Evolutionary conservation across 2,113 vertebrate genomes (phyloP), one percentile per base, ranked within the genome.

Genomic region (Picathartes gymnocephalus): DNA sequence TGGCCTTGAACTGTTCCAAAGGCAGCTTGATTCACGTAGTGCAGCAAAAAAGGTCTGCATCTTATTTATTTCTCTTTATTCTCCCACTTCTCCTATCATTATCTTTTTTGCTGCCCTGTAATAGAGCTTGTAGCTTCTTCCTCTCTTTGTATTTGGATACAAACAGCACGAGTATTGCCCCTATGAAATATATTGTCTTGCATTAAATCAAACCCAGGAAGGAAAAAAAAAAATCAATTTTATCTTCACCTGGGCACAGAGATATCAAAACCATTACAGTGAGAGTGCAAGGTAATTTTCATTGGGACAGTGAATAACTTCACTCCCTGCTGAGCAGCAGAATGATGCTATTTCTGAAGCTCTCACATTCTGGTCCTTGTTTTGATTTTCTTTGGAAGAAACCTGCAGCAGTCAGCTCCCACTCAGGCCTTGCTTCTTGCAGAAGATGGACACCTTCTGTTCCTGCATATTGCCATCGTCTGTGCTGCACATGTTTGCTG

Each of bases 381-480:
- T 87, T 86, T 62, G 42, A 71, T 88, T 88, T 84, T 30, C 65
- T 86, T 70, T 71, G 87, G 82, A 86, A 73, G 60, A 77, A 89
- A 64, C 5, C 57, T 61, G 40, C 51, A 74, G 25, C 60, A 92
- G 60, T 31, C 64, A 72, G 57, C 17, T 91, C 72, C 45, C 47
- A 57, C 62, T 78, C 86, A 79, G 53, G 50, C 44, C 68, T 31
- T 48, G 61, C 65, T 48, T 66, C 61, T 78, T 48, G 66, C 61
- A 53, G 83, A 81, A 87, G 71, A 88, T n/a, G 79, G 71, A 81
- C 69, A 54, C 68, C 70, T 91, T 91, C 92, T 97, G 74, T 69
- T 91, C 39, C 51, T 53, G 16, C 77, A 53, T 44, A 39, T 81
- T 88, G 60, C 53, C 9, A 1, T 56, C 5, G 0, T 40, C 86